Base-by-base conservation (phyloP, 1,140 invertebrate species). In the Samia ricini region DNA sequence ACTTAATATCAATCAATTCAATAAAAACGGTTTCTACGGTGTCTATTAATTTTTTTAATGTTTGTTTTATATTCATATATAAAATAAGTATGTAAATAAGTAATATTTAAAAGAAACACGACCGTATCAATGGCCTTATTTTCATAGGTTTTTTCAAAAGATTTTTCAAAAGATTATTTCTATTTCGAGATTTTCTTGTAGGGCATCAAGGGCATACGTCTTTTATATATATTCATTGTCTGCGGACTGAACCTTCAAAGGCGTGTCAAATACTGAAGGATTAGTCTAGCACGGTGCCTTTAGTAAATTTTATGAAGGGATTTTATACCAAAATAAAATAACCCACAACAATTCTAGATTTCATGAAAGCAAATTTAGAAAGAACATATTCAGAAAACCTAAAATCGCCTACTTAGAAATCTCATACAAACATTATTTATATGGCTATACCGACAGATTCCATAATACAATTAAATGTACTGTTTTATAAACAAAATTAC, bases 1-100 rank as follows among this genome's bases (percentile, higher is more conserved):
- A 68, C 61, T 68, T 83, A 74, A 76, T 76, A 83, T 81, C 81
- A 81, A 83, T 83, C 82, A 77, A 72, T 74, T 73, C 74, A 76
- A 76, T 72, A 72, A 71, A 79, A 73, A 74, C 76, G 56, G 77
- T 82, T 82, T 77, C 66, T 74, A 76, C 72, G 71, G 79, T 77
- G 81, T 42, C 36, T 42, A 42, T 7, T 42, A 42, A 42, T 42
- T 10, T n/a, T n/a, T n/a, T 15, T 36, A 57, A 36, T 33, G 21
- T 55, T 55, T 15, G 52, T 55, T 55, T 55, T 55, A 55, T 4
- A 51, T 51, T 51, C 7, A 55, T 19, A n/a, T 55, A 24, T 23
- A 4, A 55, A 23, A 22, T 18, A 23, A 24, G 8, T 55, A n/a
- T 20, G 10, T 23, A 52, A 21, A 52, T 52, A 21, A n/a, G n/a